A percentile compares a stretch with the other conserved stretches of the same genome.
Evolutionary conservation across 2,888 invertebrate species (phyloP).

Genomic region (Mycalesis mineus): DNA sequence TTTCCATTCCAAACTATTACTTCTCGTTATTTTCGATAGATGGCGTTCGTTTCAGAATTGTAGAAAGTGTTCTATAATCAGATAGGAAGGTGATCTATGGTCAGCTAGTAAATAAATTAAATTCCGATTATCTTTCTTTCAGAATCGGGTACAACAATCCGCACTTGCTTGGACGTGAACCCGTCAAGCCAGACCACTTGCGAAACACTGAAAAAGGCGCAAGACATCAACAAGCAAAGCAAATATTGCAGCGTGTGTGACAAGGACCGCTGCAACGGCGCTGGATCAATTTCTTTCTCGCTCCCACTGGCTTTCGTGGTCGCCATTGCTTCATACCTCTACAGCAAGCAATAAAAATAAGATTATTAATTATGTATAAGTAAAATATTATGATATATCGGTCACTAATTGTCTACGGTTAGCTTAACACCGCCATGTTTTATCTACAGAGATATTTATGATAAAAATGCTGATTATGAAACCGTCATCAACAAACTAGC

Average conservation of each 20-base stretch:
- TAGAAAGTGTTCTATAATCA: no score
- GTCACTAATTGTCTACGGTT: neutral
- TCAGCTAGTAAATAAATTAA: no score
- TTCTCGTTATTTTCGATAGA: no score
- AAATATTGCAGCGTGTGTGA: slow-evolving; percentile 67
- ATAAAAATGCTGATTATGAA: no score
- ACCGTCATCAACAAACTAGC: no score
- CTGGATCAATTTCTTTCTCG: slow-evolving; percentile 53
- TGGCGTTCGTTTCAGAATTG: no score
- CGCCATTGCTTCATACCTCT: slow-evolving; percentile 51
- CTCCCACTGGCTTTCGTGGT: slow-evolving; percentile 55
- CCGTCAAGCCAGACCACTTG: slow-evolving; percentile 55
- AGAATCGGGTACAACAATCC: slow-evolving; percentile 57
- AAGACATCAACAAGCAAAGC: slow-evolving; percentile 41
- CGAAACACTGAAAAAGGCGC: slow-evolving; percentile 33
- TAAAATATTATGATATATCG: neutral
- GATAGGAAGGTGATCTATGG: no score
- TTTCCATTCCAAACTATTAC: no score
- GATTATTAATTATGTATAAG: neutral
- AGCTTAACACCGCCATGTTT: neutral
- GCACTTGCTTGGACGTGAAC: slow-evolving; percentile 62
- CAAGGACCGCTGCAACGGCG: slow-evolving; percentile 75
- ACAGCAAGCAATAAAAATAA: slow-evolving; percentile 55
- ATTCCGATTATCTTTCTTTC: slow-evolving; percentile 30
- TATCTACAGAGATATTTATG: neutral